Evolutionary conservation across 2,888 invertebrate genomes (phyloP).

Genomic region (Spodoptera littoralis): DNA sequence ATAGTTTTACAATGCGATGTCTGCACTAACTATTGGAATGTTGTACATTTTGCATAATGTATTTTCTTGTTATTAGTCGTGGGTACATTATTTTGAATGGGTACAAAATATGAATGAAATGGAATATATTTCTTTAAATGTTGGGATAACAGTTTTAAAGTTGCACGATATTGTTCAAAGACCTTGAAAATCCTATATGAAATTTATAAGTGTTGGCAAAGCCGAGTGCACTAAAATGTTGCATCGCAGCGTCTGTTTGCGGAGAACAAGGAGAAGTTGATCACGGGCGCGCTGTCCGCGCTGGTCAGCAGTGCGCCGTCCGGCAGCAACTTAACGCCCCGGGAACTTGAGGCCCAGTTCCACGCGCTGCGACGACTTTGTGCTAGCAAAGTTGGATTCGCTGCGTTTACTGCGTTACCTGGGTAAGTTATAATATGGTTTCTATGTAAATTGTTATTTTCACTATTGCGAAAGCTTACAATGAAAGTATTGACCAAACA

Average conservation of each 20-base stretch:
- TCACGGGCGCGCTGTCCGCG: slow-evolving; percentile 96
- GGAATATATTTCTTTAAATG: background rate
- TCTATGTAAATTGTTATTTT: too few relatives aligned
- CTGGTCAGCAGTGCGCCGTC: slow-evolving; percentile 84
- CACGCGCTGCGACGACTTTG: slow-evolving; percentile 97
- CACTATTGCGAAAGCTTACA: too few relatives aligned
- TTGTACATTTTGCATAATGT: slow-evolving; percentile 26
- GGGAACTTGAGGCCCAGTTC: slow-evolving; percentile 97
- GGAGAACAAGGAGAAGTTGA: slow-evolving; percentile 99
- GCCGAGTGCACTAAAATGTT: slow-evolving; percentile 45
- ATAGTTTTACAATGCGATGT: slow-evolving; percentile 31
- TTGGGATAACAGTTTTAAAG: background rate
- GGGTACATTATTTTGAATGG: background rate
- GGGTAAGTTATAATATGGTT: slow-evolving; percentile 88
- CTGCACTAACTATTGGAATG: slow-evolving; percentile 41
- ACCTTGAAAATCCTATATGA: background rate
- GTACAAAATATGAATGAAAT: too few relatives aligned
- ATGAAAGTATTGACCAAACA: background rate
- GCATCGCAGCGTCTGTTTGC: slow-evolving; percentile 95
- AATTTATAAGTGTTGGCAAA: slow-evolving; percentile 21
- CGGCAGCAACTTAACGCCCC: slow-evolving; percentile 87
- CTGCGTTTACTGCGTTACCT: slow-evolving; percentile 96
- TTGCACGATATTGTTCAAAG: slow-evolving; percentile 1
- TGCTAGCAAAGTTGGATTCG: slow-evolving; percentile 99
- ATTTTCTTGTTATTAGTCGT: slow-evolving; percentile 1